Evolutionary conservation across 2,888 invertebrate species (phyloP), one percentile per base, ranked within the genome.

Genomic region (Drosophila anomelani): DNA sequence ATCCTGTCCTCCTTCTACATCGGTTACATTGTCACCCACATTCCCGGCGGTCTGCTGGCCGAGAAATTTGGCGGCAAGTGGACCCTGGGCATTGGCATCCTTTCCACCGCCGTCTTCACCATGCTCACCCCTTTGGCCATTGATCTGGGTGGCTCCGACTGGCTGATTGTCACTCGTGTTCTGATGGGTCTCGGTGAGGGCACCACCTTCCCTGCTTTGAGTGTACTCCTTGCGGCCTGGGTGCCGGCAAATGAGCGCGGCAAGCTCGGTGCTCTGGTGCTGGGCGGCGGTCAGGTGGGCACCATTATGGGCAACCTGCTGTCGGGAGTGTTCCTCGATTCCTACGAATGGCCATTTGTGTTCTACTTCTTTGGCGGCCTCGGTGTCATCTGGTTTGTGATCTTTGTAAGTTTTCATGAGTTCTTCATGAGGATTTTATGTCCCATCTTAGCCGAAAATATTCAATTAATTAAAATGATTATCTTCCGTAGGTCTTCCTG

Each of bases 31-130:
- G 69, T 96, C 0, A 96, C 97, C 0, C 97, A 97, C 88, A 91
- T 97, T 34, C 97, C 97, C 0, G 97, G 97, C 49, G 97, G 97
- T 61, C 93, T 96, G 58, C 89, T 97, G 41, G 96, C 97, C 0
- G 96, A 96, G 84, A 94, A 94, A 77, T 96, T 96, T 77, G 98
- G 98, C 23, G 98, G 97, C 17, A 97, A 97, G 91, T 96, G 96
- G 93, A 95, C 96, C 0, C 93, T 97, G 36, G 96, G 96, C 0
- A 93, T 96, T 60, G 98, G 97, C 46, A 95, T 98, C 23, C 93
- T 97, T 2, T 95, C 95, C 13, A 97, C 97, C 0, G 97, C 97
- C 0, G 90, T 97, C 13, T 96, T 97, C 81, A 97, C 97, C 0
- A 89, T 97, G 4, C 87, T 97, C 1, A 97, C 97, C 0, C 98